Evolutionary conservation across 2,888 invertebrate species (phyloP), one percentile per base, ranked within the genome.

Genomic region (Melinaea marsaeus): DNA sequence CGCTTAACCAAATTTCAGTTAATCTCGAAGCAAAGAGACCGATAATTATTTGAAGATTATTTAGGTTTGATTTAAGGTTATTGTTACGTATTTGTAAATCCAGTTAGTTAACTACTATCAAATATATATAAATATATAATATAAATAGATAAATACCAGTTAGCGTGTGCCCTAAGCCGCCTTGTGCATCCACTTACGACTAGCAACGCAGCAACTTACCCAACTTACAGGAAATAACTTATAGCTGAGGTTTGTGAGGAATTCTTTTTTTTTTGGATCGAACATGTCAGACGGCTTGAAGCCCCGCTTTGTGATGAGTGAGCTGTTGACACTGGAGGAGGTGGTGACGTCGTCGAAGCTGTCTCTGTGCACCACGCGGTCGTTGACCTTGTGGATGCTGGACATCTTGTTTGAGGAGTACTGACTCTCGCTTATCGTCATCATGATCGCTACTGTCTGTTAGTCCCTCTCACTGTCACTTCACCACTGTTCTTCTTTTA

Each of bases 251-350:
- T 93, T 93, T 59, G 95, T 94, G 72, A 97, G 92, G 84, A 97
- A 95, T 77, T 94, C 93, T 81, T 93, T 93, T 86, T 97, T 97
- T 72, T 91, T 91, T 1, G 96, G 96, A 86, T 97, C 96, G 79
- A 94, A 94, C 84, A 94, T 92, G 85, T 97, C 97, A 2, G 96
- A 96, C 1, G 97, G 97, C 77, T 95, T 96, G 86, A 95, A 96
- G 46, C 97, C 96, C 42, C 96, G 92, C 69, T 93, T 92, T 60
- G 93, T 93, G 77, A 95, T 93, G 67, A 95, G 91, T 13, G 93
- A 91, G 78, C 93, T 93, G 81, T 90, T 91, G 60, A 89, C 81
- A 33, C 88, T 88, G 13, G 89, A 87, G 0, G 92, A 91, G 65
- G 89, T 90, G 71, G 90, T 86, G 65, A 84, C 83, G 72, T 91